Conservation (phyloP, 2,888 invertebrate species). For the Tachystola acroxantha region DNA sequence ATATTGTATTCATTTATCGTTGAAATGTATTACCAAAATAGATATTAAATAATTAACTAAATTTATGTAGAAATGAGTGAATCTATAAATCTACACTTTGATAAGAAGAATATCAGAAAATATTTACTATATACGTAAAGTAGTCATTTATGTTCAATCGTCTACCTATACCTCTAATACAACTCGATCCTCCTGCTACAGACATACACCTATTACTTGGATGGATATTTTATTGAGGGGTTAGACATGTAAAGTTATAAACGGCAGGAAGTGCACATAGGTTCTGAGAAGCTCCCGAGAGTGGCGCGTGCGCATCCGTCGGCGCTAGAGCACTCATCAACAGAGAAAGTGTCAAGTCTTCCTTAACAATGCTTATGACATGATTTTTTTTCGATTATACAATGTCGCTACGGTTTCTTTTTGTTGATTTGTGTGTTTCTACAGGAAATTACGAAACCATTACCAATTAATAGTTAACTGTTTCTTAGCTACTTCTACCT, state of each 20-base stretch:
- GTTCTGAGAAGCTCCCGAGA: constrained; percentile 7
- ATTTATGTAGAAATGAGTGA: too few relatives aligned
- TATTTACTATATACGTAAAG: too few relatives aligned
- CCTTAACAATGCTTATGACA: constrained; percentile 6
- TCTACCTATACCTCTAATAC: too few relatives aligned
- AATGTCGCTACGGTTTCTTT: constrained; percentile 6
- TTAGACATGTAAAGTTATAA: constrained; percentile 8
- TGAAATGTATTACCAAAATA: too few relatives aligned
- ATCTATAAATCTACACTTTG: too few relatives aligned
- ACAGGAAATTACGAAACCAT: constrained; percentile 10
- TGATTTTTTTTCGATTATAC: constrained; percentile 1
- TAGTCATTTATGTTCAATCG: too few relatives aligned
- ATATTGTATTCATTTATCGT: too few relatives aligned
- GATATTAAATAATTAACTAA: too few relatives aligned
- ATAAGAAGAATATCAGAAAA: too few relatives aligned
- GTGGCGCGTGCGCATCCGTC: constrained; percentile 11
- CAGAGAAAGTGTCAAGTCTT: constrained; percentile 6
- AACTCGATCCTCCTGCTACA: too few relatives aligned
- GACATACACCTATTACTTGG: too few relatives aligned
- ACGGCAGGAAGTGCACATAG: constrained; percentile 6
- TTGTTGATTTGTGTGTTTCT: constrained; percentile 4
- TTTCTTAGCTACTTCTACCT: neutral
- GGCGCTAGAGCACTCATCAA: constrained; percentile 2
- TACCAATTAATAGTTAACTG: constrained; percentile 2
- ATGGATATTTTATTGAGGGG: too few relatives aligned